Evolutionary conservation across 2,888 invertebrate species (phyloP).

Genomic region (Mylabris sibirica): DNA sequence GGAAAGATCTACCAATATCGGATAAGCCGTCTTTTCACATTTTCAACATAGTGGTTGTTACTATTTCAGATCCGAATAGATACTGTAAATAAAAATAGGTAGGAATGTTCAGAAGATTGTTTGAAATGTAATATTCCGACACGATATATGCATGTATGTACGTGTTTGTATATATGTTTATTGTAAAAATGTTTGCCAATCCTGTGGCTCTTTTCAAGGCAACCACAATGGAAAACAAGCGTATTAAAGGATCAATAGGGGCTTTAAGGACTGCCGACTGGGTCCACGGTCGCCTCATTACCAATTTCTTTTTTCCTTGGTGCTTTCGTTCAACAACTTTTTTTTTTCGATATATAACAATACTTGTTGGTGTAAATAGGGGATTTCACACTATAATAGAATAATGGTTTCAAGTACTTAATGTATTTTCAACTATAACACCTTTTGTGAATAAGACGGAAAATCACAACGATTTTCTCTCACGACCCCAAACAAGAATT

Average conservation of each 20-base stretch:
- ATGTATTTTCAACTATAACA: constrained; percentile 29
- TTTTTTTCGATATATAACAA: constrained; percentile 22
- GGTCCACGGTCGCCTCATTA: constrained; percentile 29
- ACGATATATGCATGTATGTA: constrained; percentile 42
- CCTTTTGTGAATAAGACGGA: constrained; percentile 19
- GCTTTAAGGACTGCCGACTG: constrained; percentile 11
- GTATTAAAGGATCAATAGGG: constrained; percentile 48
- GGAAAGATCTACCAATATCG: constrained; percentile 39
- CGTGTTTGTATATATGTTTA: neutral
- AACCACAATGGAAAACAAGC: constrained; percentile 53
- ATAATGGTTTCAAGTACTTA: constrained; percentile 31
- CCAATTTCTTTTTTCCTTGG: constrained; percentile 17
- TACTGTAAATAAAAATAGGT: constrained; percentile 55
- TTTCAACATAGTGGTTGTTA: constrained; percentile 40
- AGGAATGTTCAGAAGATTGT: constrained; percentile 52
- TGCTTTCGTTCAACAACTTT: constrained; percentile 1
- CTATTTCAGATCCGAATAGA: constrained; percentile 55
- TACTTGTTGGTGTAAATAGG: constrained; percentile 27
- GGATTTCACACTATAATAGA: constrained; percentile 27
- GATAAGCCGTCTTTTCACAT: constrained; percentile 54
- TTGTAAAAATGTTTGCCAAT: constrained; percentile 8
- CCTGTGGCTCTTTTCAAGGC: constrained; percentile 54
- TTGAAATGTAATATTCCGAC: constrained; percentile 57
- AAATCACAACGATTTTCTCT: neutral
- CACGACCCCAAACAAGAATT: neutral